Evolutionary conservation across 1,140 invertebrate genomes (phyloP), one percentile per base, ranked within the genome.

Genomic region (Drosophila willistoni): DNA sequence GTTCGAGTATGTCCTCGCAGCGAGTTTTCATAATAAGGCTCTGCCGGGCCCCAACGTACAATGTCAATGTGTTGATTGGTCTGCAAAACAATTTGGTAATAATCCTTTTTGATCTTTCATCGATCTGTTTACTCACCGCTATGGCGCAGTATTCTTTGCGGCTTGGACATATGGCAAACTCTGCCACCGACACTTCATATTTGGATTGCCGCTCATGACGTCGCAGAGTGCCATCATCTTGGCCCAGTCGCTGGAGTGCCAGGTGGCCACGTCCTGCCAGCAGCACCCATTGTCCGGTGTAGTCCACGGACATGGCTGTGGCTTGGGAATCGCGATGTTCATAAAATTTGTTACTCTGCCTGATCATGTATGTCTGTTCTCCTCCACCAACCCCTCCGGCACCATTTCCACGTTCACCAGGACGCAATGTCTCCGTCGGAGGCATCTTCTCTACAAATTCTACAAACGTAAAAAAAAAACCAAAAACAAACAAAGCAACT

Each of bases 301-400:
- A 96, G 93, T 98, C 97, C 29, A 98, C 94, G 71, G 97, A 96
- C 97, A 98, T 98, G 47, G 97, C 96, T 90, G 96, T 98, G 12
- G 97, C 97, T 94, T 98, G 94, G n/a, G 95, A 90, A 81, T 95
- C 95, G 9, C 91, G 81, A 64, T 91, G 91, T 14, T 92, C 90
- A 61, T 87, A 92, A 41, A 73, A 79, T 73, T 90, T 91, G 59
- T 78, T 86, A 72, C 86, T 90, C 54, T 91, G 90, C 19, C 86
- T 79, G 7, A 91, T 78, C 19, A 91, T 87, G 51, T 84, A 81
- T 3, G 85, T 81, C 33, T 90, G 86, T 25, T 91, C 84, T 13
- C 68, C 68, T 3, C 44, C 44, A 5, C 56, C 59, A n/a, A 67
- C 69, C n/a, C 66, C 47, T 7, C 67, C 73, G 4, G 69, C 68